Evolutionary conservation across 2,888 invertebrate species (phyloP).

Genomic region (Acanthacorydalis orientalis): DNA sequence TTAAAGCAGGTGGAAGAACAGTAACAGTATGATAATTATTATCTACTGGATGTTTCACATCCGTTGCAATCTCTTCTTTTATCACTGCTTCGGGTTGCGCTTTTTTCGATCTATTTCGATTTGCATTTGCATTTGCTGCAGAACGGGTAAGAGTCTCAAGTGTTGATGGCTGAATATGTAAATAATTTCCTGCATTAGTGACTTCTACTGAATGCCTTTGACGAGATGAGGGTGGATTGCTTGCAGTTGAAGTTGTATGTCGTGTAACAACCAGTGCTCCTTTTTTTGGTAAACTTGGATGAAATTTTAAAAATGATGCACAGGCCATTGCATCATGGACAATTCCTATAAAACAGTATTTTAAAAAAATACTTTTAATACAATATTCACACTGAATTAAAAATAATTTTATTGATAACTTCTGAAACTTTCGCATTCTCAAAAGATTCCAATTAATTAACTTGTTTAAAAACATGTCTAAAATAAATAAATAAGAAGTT

Average conservation of each 20-base stretch:
- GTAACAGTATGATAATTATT: constrained; percentile 43
- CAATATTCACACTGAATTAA: too few species aligned
- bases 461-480: too few species aligned
- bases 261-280: constrained; percentile 59
- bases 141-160: constrained; percentile 61
- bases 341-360: constrained; percentile 36
- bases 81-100: constrained; percentile 14
- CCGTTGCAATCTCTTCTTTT: constrained; percentile 20
- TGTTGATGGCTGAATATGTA: constrained; percentile 63
- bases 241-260: constrained; percentile 22
- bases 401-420: neutral
- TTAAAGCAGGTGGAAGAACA: constrained; percentile 72
- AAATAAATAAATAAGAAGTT: too few species aligned
- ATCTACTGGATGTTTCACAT: constrained; percentile 21
- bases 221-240: constrained; percentile 27
- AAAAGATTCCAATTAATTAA: too few species aligned
- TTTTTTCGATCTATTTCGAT: constrained; percentile 39
- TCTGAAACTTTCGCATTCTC: too few species aligned
- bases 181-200: constrained; percentile 45
- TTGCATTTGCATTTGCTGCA: constrained; percentile 62
- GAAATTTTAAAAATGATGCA: constrained; percentile 89
- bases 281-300: constrained; percentile 70
- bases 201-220: constrained; percentile 86
- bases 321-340: constrained; percentile 98
- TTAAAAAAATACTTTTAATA: too few species aligned